Evolutionary conservation across 2,888 invertebrate species (phyloP), one percentile per base, ranked within the genome.

Genomic region (Orthonychiurus folsomi): DNA sequence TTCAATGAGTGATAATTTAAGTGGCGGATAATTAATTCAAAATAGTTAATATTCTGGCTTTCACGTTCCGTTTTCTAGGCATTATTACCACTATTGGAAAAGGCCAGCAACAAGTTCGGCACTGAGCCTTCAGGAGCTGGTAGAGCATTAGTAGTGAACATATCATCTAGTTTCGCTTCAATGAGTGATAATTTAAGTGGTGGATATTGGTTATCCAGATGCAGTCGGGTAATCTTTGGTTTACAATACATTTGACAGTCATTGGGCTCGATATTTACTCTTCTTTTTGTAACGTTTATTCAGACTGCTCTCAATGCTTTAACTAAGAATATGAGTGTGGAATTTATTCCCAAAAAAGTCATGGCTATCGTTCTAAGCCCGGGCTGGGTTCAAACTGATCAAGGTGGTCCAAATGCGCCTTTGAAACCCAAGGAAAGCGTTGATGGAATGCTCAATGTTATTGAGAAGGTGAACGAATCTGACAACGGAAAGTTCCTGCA

Each of bases 341-440:
- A 94, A 77, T 79, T 93, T 66, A 85, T 84, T 75, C 81, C 82
- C 50, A 83, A 86, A 71, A 83, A 85, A 54, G 90, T 94, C 69
- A 74, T 92, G 21, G 88, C 86, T 1, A 81, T 86, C 0, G 81
- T 75, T 80, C 61, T 94, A 64, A 93, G 93, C 78, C 93, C 93
- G 0, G 93, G 93, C 1, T 93, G 93, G 93, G 91, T 93, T 5
- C 84, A 85, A 75, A 94, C 93, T 0, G 87, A 86, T 69, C 87
- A 93, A 89, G 93, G 93, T 2, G 93, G 93, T 2, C 77, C 81
- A 50, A 85, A 84, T 69, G 93, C 93, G 0, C 86, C 86, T 0
- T 78, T 92, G 37, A 85, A 86, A 59, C 79, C 89, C 1, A 82
- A 85, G 25, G 81, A 83, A 1, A 86, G 89, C 75, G 83, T 86